Conservation (phyloP, 2,113 vertebrate genomes). For the Brachypteracias leptosomus region DNA sequence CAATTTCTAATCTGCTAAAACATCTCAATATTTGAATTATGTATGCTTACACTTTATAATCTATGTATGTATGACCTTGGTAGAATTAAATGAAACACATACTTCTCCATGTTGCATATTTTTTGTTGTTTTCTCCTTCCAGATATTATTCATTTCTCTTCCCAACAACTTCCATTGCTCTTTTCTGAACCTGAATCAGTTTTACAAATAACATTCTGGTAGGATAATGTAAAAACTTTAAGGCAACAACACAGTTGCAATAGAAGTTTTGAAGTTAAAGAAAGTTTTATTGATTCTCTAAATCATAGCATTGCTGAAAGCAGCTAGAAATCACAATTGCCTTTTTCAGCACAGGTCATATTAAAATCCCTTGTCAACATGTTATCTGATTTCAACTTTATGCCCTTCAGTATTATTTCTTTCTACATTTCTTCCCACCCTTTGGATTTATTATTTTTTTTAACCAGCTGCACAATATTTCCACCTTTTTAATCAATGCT, state of each 20-base stretch:
- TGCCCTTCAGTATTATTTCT: neutral
- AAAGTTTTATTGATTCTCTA: neutral
- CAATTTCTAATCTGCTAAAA: neutral
- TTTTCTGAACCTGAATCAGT: neutral
- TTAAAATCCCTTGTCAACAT: neutral
- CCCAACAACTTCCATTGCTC: neutral
- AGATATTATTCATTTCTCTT: neutral
- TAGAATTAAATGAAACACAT: neutral
- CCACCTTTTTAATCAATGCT: neutral
- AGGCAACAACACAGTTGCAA: neutral
- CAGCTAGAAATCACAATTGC: neutral
- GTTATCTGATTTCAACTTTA: neutral
- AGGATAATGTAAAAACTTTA: neutral
- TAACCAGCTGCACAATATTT: neutral
- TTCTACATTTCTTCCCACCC: neutral
- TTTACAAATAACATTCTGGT: neutral
- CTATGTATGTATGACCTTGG: neutral
- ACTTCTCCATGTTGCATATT: neutral
- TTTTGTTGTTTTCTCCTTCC: neutral
- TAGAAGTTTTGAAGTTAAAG: neutral
- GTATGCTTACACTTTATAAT: neutral
- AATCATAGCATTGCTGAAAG: neutral
- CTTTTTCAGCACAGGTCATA: neutral
- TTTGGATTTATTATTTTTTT: neutral
- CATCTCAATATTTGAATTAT: neutral